Evolutionary conservation across 2,888 invertebrate species (phyloP).

Genomic region (Acrobasis suavella): DNA sequence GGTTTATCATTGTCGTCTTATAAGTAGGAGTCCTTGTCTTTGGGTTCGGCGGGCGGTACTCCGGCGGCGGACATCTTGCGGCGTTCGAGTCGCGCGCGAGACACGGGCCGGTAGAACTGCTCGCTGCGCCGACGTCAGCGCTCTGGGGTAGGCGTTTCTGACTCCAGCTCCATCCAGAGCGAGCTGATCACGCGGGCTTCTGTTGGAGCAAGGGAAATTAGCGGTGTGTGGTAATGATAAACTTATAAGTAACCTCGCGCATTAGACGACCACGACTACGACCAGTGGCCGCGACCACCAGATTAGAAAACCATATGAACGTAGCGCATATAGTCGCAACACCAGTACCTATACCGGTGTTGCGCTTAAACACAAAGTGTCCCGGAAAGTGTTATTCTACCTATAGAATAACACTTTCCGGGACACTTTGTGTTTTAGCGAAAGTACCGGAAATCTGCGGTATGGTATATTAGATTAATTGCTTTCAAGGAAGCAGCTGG

Average conservation of each 20-base stretch:
- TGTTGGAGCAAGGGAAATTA: conserved; percentile 31
- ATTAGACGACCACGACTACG: no score
- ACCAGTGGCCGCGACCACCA: no score
- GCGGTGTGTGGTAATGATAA: not conserved
- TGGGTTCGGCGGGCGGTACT: conserved; percentile 66
- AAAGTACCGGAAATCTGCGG: no score
- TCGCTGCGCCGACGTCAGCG: conserved; percentile 80
- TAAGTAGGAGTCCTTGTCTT: conserved; percentile 46
- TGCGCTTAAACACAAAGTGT: no score
- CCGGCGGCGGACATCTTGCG: conserved; percentile 77
- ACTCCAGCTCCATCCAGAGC: conserved; percentile 75
- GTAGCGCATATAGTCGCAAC: no score
- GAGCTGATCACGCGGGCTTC: conserved; percentile 69
- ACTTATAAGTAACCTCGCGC: no score
- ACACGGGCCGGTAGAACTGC: conserved; percentile 78
- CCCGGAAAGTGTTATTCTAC: no score
- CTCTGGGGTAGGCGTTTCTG: conserved; percentile 65
- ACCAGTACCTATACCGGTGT: no score
- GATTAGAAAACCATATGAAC: no score
- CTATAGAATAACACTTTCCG: no score
- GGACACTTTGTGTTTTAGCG: no score
- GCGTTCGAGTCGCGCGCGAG: conserved; percentile 69
- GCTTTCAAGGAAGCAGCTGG: not conserved
- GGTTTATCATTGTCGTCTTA: conserved; percentile 37
- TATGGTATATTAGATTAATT: not conserved